Percentiles rank a stretch among this genome's conserved stretches.
phyloP scores from a whole-genome alignment of 2,113 vertebrate genomes.

The Arizona elegans region DNA sequence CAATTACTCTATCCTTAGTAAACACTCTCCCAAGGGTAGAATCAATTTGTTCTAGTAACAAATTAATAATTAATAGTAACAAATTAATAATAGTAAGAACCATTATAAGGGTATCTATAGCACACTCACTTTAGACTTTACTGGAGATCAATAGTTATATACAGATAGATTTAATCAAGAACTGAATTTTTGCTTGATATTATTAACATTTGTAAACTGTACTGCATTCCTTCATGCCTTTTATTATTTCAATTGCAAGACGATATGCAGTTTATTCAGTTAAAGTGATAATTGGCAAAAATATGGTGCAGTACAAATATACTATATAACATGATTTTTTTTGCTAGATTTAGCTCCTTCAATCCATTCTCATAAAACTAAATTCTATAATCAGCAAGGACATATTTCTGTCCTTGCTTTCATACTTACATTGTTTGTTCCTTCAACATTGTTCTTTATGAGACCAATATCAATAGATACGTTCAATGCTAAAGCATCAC shows the following conservation, averaged over 20 bases:
- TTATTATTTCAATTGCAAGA: not conserved
- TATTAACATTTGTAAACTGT: not conserved
- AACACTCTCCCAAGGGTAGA: no score
- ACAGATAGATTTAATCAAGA: not conserved
- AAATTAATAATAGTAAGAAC: no score
- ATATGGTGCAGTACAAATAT: not conserved
- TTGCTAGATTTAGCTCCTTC: not conserved
- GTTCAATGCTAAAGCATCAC: not conserved
- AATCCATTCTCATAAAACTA: not conserved
- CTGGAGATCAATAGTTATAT: no score
- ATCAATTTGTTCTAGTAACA: no score
- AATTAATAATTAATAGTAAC: no score
- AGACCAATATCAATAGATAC: not conserved
- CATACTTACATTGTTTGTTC: not conserved
- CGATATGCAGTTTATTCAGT: not conserved
- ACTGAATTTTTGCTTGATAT: not conserved
- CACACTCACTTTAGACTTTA: no score
- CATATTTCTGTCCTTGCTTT: not conserved
- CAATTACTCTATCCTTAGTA: no score
- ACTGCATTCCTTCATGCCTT: not conserved
- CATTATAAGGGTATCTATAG: no score
- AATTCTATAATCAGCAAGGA: not conserved
- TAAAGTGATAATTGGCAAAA: not conserved
- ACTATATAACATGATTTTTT: not conserved
- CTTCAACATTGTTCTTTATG: not conserved